phyloP scores from a whole-genome alignment of 1,140 invertebrate genomes.

The Drosophila ogumai region DNA sequence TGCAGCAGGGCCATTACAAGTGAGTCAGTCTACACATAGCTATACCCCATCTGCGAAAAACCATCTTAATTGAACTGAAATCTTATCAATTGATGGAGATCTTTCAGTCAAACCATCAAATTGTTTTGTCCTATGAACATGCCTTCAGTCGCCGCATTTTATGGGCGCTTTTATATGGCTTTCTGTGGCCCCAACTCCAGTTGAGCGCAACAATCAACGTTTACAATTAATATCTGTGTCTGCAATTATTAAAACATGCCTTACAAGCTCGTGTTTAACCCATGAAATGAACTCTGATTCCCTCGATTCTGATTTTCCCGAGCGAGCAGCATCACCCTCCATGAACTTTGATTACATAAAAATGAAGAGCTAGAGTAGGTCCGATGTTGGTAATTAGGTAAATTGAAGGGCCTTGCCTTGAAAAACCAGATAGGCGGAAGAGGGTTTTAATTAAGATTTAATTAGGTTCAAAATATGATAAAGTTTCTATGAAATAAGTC shows the following conservation, averaged over 20 bases:
- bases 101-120: conserved; percentile 64
- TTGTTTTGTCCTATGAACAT: conserved; percentile 63
- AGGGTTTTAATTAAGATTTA: conserved; percentile 24
- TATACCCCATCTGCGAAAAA: conserved; percentile 27
- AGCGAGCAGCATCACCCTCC: conserved; percentile 20
- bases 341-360: conserved; percentile 54
- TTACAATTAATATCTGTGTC: conserved; percentile 57
- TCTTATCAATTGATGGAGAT: conserved; percentile 76
- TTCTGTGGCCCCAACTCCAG: conserved; percentile 48
- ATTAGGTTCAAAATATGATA: background rate
- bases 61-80: conserved; percentile 70
- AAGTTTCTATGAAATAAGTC: background rate
- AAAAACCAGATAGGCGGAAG: background rate
- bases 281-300: conserved; percentile 38
- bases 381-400: conserved; percentile 27
- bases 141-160: conserved; percentile 28
- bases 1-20: conserved; percentile 63
- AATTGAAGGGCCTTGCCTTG: conserved; percentile 27
- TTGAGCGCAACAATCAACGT: conserved; percentile 62
- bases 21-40: conserved; percentile 56
- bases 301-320: conserved; percentile 33
- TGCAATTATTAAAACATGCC: conserved; percentile 55
- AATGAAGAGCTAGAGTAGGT: conserved; percentile 38
- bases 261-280: conserved; percentile 24
- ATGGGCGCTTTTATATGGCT: conserved; percentile 34